These are phyloP conservation scores for Sterrhoptilus dennistouni DNA, from an alignment of 2,113 vertebrate genomes.

Conservation along the genomic window DNA sequence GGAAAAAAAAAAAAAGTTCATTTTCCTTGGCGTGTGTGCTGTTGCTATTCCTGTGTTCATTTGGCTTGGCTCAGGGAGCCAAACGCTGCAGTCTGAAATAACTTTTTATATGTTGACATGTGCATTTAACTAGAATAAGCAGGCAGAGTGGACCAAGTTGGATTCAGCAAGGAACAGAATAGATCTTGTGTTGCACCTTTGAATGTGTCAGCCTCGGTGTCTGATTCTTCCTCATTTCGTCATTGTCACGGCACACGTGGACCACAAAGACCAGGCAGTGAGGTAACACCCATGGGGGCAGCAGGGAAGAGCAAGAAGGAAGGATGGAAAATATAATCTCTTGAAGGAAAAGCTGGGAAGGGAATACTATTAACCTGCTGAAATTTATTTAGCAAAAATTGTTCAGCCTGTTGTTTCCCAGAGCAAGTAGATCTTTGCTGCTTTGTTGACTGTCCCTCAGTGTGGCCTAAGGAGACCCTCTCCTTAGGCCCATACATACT, in stretches of 20 bases:
- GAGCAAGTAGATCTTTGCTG: not conserved
- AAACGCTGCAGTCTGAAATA: slow-evolving; percentile 66
- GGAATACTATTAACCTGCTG: not conserved
- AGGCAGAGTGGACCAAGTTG: slow-evolving; percentile 14
- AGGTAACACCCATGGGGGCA: not conserved
- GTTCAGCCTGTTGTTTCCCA: not conserved
- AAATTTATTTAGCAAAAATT: not conserved
- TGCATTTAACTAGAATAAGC: slow-evolving; percentile 48
- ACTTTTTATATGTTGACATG: slow-evolving; percentile 65
- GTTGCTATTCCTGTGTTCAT: slow-evolving; percentile 65
- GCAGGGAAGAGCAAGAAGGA: not conserved
- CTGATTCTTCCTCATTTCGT: not conserved
- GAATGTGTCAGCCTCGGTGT: not conserved
- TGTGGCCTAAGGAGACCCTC: not conserved
- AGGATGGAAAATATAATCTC: not conserved
- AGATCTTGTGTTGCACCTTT: slow-evolving; percentile 14
- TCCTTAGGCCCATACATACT: not conserved
- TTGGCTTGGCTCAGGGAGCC: slow-evolving; percentile 44
- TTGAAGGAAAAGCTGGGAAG: not conserved
- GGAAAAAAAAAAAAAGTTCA: slow-evolving; percentile 46
- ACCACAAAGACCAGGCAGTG: not conserved
- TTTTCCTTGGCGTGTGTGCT: slow-evolving; percentile 61
- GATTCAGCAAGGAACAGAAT: slow-evolving; percentile 30
- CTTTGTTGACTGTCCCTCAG: not conserved
- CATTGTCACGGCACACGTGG: fast-evolving